Percentiles rank a stretch among this genome's conserved stretches.
Conservation (phyloP, 1,140 invertebrate genomes). For the Saccostrea glomerata region DNA sequence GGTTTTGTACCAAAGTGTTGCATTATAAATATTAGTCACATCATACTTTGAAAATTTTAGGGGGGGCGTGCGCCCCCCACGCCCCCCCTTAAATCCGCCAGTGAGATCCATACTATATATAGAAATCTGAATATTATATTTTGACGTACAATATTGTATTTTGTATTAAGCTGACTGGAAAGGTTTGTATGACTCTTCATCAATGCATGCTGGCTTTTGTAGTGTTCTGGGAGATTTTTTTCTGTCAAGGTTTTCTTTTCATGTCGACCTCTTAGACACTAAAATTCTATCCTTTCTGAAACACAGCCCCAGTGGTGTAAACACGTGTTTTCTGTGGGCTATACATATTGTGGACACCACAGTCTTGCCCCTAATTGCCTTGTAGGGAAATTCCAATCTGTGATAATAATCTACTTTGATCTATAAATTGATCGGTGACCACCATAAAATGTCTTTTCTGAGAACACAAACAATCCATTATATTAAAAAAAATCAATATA, state of each 20-base stretch:
- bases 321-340: not conserved
- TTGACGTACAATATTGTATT: not conserved
- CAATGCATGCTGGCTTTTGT: not conserved
- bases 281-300: no score
- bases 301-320: not conserved
- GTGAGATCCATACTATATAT: no score
- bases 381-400: not conserved
- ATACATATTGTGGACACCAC: not conserved
- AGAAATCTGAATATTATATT: no score
- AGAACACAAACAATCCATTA: no score
- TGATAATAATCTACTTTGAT: constrained; percentile 14
- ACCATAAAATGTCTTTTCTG: not conserved
- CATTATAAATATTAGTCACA: no score
- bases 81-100: no score
- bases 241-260: no score
- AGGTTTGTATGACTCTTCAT: not conserved
- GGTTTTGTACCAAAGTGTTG: no score
- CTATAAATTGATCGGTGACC: not conserved
- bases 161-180: not conserved
- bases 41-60: no score
- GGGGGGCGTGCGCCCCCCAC: no score
- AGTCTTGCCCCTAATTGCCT: not conserved
- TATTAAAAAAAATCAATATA: no score
- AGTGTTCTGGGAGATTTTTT: not conserved
- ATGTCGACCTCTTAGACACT: no score